Base-by-base conservation (phyloP, 2,113 vertebrate species). In the Muntiacus muntjak region DNA sequence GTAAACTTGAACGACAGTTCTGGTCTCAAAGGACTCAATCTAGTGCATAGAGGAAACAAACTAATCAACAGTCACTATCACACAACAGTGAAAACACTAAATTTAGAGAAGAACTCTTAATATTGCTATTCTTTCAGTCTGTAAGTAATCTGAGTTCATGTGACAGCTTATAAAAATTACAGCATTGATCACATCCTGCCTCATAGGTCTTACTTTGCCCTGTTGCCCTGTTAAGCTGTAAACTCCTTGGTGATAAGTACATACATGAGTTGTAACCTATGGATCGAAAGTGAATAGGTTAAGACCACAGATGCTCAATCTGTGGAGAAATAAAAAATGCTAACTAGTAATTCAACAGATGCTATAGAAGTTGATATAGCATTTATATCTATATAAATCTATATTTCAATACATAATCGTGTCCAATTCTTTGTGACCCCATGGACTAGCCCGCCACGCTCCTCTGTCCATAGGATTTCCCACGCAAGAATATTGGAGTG, bases 271-370 rank as follows among this genome's bases (percentile, higher is more conserved):
- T 54, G 55, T 2, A 40, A 9, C 11, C 25, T 84, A 28, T 11
- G 67, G 23, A 23, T 28, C 81, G 64, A 89, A 83, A 87, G 43
- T 60, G 19, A 64, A 30, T 16, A 64, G 67, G 36, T 40, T 47
- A 84, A 92, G 30, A 74, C 19, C 47, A 81, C 9, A 25, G 58
- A 54, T 43, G 30, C 50, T 83, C 52, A 83, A 30, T 93, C 21
- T 74, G 33, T 83, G n/a, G 52, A 45, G 33, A 74, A 89, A 82
- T n/a, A 78, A 82, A 90, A 60, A 78, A 78, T 62, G 33, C 54
- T 74, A 86, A 71, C 33, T 36, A 79, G 50, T 67, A 89, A 86
- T 45, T 78, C 64, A 78, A 55, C 26, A 96, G 84, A 62, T 96
- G 45, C 43, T 19, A 62, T 8, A 28, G 52, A 52, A 28, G n/a